These are phyloP conservation scores for human DNA, from an alignment of 2,113 vertebrate species.

Conservation along the genomic window GRCh38 chr4:20943001-20943500, in stretches of 20 bases:
- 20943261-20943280: not conserved
- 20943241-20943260: not conserved
- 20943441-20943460: not conserved
- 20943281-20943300: not conserved
- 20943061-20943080: not conserved
- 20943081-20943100: not conserved
- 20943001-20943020: not conserved
- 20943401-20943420: not conserved
- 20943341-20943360: not conserved
- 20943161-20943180: not conserved
- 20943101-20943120: not conserved
- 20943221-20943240: not conserved
- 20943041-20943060: not conserved
- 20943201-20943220: not conserved
- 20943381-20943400: not conserved
- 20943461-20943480: not conserved
- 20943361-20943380: not conserved
- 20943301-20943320: not conserved
- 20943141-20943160: not conserved
- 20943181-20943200: not conserved
- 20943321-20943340: rapidly evolving
- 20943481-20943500: not conserved
- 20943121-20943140: not conserved
- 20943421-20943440: not conserved
- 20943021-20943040: slow-evolving; percentile 14